Base-by-base conservation (phyloP, 1,140 invertebrate genomes). In the Latrodectus geometricus region DNA sequence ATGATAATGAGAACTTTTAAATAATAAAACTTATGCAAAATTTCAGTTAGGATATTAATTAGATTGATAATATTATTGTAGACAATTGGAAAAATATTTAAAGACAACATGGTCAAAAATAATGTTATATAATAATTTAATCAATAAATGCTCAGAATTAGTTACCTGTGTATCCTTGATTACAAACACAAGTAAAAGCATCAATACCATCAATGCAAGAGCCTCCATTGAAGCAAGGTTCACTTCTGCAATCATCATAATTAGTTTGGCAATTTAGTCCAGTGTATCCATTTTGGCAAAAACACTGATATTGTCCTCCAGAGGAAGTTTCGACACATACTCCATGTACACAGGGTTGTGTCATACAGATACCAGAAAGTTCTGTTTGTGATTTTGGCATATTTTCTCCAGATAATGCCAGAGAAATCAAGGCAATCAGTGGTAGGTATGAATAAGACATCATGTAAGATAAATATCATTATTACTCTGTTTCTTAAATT, bases 281-380 rank as follows among this genome's bases (percentile, higher is more conserved):
- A 9, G 96, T 97, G 89, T 95, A 98, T 0, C 97, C 97, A 66
- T 95, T 93, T 89, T 97, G 96, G 90, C 98, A 99, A 54, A 95
- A 93, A 89, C 98, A 99, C 87, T 95, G 94, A 35, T 35, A n/a
- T 91, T 97, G 97, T 1, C 95, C 95, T 89, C 97, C 96, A 89
- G 96, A 95, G 89, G 97, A 96, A 88, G 96, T 95, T 89, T 94
- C 96, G 68, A 95, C 96, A 89, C 95, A 96, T 89, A 88, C 35
- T 49, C 87, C 87, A 68, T 88, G 87, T 72, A 88, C 35, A 81
- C 87, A 88, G 49, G 87, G 87, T 65, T 82, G 66, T 8, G 52
- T 76, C 17, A 61, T 17, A 50, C 87, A 88, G 17, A 82, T 61
- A 17, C 85, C 85, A 17, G 77, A 61, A 11, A 75, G 21, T 66